These are phyloP conservation scores for Caloenas nicobarica DNA, from an alignment of 2,113 vertebrate genomes.

Conservation along the genomic window DNA sequence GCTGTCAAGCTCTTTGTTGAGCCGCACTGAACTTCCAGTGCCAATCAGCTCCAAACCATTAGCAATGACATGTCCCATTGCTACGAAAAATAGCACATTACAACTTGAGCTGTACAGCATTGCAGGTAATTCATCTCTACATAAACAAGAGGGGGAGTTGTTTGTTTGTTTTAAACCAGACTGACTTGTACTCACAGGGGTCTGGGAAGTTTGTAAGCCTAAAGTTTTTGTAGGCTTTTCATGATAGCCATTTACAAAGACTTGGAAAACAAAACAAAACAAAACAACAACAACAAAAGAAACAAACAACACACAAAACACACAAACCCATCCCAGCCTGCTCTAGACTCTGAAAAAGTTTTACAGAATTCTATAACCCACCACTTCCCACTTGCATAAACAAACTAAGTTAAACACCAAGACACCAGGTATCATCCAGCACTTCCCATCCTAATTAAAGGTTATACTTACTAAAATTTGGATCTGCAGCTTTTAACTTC, in stretches of 20 bases:
- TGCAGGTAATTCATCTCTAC: neutral
- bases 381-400: neutral
- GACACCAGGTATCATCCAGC: neutral
- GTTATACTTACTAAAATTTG: conserved; percentile 84
- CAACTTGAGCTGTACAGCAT: neutral
- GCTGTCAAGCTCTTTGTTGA: conserved; percentile 78
- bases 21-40: conserved; percentile 75
- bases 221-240: neutral
- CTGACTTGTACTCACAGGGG: neutral
- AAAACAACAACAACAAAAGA: too few species aligned
- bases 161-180: neutral
- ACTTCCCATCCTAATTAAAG: neutral
- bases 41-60: conserved; percentile 86
- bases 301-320: neutral
- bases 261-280: neutral
- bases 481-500: conserved; percentile 85
- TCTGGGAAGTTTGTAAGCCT: neutral
- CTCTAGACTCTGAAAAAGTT: neutral
- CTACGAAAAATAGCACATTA: conserved; percentile 58
- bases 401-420: neutral
- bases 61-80: conserved; percentile 88
- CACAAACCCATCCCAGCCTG: neutral
- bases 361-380: neutral
- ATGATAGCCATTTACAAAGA: neutral
- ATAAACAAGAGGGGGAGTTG: neutral